These are phyloP conservation scores for Riparia riparia DNA, from an alignment of 2,113 vertebrate species.

Conservation along the genomic window DNA sequence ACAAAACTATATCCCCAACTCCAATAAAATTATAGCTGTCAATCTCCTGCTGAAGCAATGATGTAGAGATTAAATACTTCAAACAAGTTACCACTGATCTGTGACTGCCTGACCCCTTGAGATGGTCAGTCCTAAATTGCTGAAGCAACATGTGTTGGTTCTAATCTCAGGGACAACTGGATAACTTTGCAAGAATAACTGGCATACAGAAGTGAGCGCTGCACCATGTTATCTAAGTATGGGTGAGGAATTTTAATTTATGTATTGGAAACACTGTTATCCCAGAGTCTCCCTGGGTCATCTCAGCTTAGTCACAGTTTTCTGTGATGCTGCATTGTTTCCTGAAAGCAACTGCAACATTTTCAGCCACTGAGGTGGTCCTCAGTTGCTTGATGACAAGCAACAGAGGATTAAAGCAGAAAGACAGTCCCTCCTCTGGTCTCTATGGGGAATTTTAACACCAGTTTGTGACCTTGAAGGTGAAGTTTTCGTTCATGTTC, in stretches of 20 bases:
- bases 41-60: not conserved
- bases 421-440: not conserved
- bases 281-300: not conserved
- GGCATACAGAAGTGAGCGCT: not conserved
- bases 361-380: not conserved
- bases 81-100: not conserved
- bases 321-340: not conserved
- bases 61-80: not conserved
- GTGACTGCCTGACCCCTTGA: not conserved
- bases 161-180: not conserved
- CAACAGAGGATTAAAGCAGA: not conserved
- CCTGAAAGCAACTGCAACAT: rapidly evolving
- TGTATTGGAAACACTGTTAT: not conserved
- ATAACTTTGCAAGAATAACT: not conserved
- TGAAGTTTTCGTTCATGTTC: not conserved
- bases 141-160: not conserved
- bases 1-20: not conserved
- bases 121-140: not conserved
- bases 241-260: not conserved
- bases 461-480: not conserved
- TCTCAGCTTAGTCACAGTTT: not conserved
- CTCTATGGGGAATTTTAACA: not conserved
- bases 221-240: not conserved
- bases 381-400: not conserved
- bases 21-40: not conserved